A percentile compares a stretch with the other conserved stretches of the same genome.
Conservation (phyloP, 2,113 vertebrate genomes). For the Electrona antarctica region DNA sequence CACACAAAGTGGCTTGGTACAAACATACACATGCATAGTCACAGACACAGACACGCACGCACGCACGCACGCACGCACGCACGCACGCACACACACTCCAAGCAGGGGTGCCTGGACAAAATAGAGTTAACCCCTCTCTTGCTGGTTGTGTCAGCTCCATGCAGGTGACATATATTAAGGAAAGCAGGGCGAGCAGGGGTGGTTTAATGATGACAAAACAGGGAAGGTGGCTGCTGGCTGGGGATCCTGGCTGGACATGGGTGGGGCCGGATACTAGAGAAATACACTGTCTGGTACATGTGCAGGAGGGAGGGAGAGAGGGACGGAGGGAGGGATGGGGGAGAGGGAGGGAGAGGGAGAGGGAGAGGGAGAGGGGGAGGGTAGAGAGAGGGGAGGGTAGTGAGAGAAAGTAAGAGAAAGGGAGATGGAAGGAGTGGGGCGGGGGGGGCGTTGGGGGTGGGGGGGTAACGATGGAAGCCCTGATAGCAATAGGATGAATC, state of each 20-base stretch:
- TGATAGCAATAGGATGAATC: slow-evolving; percentile 40
- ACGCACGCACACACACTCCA: slow-evolving; percentile 24
- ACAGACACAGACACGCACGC: slow-evolving; percentile 38
- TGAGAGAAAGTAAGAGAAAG: slow-evolving; percentile 13
- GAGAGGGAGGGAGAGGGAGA: neutral
- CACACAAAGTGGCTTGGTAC: slow-evolving; percentile 55
- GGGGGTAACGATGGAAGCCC: neutral
- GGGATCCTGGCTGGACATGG: slow-evolving; percentile 56
- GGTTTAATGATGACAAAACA: slow-evolving; percentile 77
- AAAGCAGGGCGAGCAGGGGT: slow-evolving; percentile 63
- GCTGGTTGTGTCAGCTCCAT: slow-evolving; percentile 58
- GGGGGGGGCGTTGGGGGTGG: neutral
- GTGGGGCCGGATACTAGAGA: slow-evolving; percentile 47
- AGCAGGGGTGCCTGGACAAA: slow-evolving; percentile 63
- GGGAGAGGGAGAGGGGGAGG: slow-evolving; percentile 13
- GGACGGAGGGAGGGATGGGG: slow-evolving; percentile 22
- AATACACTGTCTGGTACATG: slow-evolving; percentile 51
- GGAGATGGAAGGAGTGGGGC: neutral
- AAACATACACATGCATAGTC: slow-evolving; percentile 30
- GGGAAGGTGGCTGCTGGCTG: slow-evolving; percentile 37
- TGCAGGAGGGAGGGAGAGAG: slow-evolving; percentile 34
- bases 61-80: slow-evolving; percentile 30
- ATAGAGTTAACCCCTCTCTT: slow-evolving; percentile 78
- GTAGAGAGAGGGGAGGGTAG: neutral
- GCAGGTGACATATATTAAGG: slow-evolving; percentile 73